Evolutionary conservation across 2,888 invertebrate genomes (phyloP), one percentile per base, ranked within the genome.

Genomic region (Ashinkailepas kermadecensis): DNA sequence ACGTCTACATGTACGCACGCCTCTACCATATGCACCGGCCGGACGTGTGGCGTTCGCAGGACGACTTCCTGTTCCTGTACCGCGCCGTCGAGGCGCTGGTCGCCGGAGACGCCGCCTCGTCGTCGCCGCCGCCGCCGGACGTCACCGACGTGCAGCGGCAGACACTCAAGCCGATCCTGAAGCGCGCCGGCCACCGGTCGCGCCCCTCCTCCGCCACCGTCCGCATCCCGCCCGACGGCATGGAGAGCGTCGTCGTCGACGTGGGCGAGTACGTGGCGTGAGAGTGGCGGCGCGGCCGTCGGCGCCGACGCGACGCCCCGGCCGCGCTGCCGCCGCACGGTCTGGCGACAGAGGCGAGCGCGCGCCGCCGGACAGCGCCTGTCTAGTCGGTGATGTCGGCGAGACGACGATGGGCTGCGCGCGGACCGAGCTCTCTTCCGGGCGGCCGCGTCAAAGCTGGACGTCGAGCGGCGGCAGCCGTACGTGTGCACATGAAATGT

Each of bases 1-100:
- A 96, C 87, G 90, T 96, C 74, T 97, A 97, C 89, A 93, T 95
- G 90, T 93, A 94, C 89, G 92, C 94, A 83, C 96, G 97, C 88
- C 89, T 97, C 83, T 93, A 94, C 87, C 94, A 95, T 86, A 93
- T 93, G 87, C 92, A 93, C 87, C 91, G 96, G 84, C 95, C 96
- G 81, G 94, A 93, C 84, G 92, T 95, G 82, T 94, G 91, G 88
- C 89, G 89, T 84, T 88, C 88, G 57, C 88, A 92, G 89, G 93
- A 93, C 86, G 93, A 94, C 86, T 92, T 91, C 86, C 88, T 92
- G 86, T 91, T 92, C 87, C 87, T 93, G 86, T 92, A 94, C 89
- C 89, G 90, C 83, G 91, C 91, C 81, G 87, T 92, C 85, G 91
- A 92, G 86, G 88, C 90, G 57, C 86, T 90, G 84, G 80, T 84